Evolutionary conservation across 2,113 vertebrate species (phyloP), one percentile per base, ranked within the genome.

Genomic region (Chascanopsetta lugubris): DNA sequence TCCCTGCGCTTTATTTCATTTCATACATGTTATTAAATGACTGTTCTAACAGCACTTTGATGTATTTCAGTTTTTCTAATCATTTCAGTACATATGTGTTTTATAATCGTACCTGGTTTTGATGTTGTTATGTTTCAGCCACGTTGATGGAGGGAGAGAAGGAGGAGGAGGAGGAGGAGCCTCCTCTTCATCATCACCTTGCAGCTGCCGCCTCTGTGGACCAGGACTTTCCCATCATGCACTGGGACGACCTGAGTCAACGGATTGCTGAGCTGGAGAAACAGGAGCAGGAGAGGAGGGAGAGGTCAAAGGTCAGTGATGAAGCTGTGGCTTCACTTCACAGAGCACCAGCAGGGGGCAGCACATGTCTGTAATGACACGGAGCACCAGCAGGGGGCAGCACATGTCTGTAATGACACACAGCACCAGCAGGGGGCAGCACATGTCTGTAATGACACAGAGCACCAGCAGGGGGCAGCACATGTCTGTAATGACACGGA

Each of bases 241-340:
- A 93, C 63, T 93, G 92, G 92, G 92, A 93, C 63, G 91, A 91
- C 21, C 69, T 93, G 49, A 91, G 82, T 61, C 80, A 87, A 61
- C 79, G 90, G 22, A 93, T 93, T 3, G 91, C 89, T 2, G 90
- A 93, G 78, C 27, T 93, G 73, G 92, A 93, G 78, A 85, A 84
- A 59, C 88, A 91, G 76, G 90, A 93, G 70, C 79, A 89, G 59
- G 87, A 92, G 42, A 87, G 82, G 68, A 89, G 71, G 13, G 86
- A 87, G 18, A 51, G 47, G 61, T 7, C 82, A 74, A 89, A 90
- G 89, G 89, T 91, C 50, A 84, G 85, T 1, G 15, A n/a, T 2
- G 27, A 49, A 30, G 29, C 8, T 30, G 29, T 30, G 4, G 29
- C 5, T 30, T 30, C 5, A 5, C 5, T 30, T 30, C 29, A 30